A percentile compares a stretch with the other conserved stretches of the same genome.
These are phyloP conservation scores for Drymodes brunneopygia DNA, from an alignment of 2,113 vertebrate genomes.

Conservation along the genomic window DNA sequence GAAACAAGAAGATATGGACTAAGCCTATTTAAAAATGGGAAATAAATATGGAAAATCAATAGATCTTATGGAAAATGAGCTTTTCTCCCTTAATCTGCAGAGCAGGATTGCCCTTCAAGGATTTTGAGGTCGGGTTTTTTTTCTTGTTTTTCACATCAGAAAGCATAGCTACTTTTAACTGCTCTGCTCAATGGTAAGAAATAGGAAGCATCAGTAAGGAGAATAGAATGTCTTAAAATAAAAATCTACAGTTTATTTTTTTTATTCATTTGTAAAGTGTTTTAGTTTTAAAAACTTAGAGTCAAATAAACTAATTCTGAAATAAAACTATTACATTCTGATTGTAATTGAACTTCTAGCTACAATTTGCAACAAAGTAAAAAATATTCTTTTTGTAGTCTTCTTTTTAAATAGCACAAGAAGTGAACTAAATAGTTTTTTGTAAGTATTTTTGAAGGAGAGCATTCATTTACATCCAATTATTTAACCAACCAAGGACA, in stretches of 20 bases:
- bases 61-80: neutral
- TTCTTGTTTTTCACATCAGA: neutral
- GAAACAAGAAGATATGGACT: neutral
- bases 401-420: neutral
- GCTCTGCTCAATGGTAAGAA: neutral
- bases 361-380: neutral
- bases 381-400: neutral
- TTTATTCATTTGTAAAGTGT: neutral
- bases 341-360: neutral
- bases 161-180: neutral
- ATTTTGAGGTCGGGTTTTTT: neutral
- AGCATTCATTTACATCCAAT: neutral
- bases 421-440: neutral
- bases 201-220: neutral
- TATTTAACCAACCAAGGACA: neutral
- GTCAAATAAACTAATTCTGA: neutral
- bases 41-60: neutral
- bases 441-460: neutral
- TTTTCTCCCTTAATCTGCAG: neutral
- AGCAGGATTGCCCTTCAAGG: neutral
- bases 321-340: neutral
- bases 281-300: neutral
- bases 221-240: neutral
- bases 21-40: neutral
- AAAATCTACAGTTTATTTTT: neutral